These are phyloP conservation scores for Parochlus steinenii DNA, from an alignment of 2,888 invertebrate species.

Conservation along the genomic window DNA sequence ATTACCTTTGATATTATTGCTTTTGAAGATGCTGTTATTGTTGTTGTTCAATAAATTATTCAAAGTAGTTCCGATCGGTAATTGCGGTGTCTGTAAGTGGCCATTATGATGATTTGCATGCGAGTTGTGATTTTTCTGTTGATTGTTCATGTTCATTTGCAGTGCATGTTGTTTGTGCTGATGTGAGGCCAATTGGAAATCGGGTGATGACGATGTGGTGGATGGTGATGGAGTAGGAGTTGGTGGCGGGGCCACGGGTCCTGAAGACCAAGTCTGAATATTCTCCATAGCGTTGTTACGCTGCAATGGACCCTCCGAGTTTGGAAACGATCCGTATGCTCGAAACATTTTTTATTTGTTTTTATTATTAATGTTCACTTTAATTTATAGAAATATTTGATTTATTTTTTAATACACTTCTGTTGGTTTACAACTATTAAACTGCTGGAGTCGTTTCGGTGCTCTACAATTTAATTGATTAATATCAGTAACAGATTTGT, in stretches of 20 bases:
- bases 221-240: constrained; percentile 3
- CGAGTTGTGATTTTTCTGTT: background rate
- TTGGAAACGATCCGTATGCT: constrained; percentile 9
- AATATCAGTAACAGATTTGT: no score
- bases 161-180: background rate
- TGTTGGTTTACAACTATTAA: no score
- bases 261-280: constrained; percentile 8
- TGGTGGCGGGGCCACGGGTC: constrained; percentile 7
- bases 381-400: no score
- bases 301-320: background rate
- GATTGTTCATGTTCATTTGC: constrained; percentile 4
- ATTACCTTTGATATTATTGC: constrained; percentile 7
- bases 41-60: constrained; percentile 2
- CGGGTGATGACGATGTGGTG: constrained; percentile 5
- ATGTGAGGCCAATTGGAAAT: no score
- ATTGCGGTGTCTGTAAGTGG: constrained; percentile 1
- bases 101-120: no score
- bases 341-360: constrained; percentile 6
- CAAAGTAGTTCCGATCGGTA: constrained; percentile 2
- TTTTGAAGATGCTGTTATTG: constrained; percentile 6
- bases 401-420: no score
- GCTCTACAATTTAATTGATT: no score
- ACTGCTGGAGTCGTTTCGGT: no score
- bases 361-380: background rate
- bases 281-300: constrained; percentile 8